These are phyloP conservation scores for Origma solitaria DNA, from an alignment of 2,113 vertebrate genomes.

Conservation along the genomic window DNA sequence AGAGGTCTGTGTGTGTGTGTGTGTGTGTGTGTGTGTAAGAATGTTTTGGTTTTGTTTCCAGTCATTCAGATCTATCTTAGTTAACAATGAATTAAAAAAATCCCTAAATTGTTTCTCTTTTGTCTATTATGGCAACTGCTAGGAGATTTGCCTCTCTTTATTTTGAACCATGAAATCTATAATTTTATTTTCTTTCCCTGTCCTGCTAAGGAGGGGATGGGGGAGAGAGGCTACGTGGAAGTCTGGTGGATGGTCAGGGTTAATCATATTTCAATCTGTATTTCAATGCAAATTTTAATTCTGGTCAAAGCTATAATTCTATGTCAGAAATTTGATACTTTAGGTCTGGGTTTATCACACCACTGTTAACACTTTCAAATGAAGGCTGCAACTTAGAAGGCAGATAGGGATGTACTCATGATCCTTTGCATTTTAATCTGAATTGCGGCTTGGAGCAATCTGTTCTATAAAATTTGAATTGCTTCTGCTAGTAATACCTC, in stretches of 20 bases:
- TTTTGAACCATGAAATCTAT: not conserved
- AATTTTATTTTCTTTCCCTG: not conserved
- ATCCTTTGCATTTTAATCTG: not conserved
- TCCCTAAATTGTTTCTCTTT: not conserved
- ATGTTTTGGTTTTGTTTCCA: not conserved
- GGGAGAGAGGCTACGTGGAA: not conserved
- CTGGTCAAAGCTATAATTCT: not conserved
- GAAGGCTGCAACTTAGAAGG: not conserved
- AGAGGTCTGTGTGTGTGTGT: fast-evolving
- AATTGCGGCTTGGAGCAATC: not conserved
- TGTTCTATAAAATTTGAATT: not conserved
- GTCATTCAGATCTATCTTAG: not conserved
- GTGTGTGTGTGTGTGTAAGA: too few species aligned
- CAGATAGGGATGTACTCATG: not conserved
- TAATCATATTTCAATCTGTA: not conserved
- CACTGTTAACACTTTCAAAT: not conserved
- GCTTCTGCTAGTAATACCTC: not conserved
- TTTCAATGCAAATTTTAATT: not conserved
- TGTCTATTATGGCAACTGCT: too few species aligned
- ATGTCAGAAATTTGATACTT: not conserved
- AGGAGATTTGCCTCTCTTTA: not conserved
- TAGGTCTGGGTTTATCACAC: not conserved
- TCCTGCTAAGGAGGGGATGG: not conserved
- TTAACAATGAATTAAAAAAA: not conserved
- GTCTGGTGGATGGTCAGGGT: not conserved